A percentile compares a stretch with the other conserved stretches of the same genome.
Conservation (phyloP, 2,888 invertebrate species). For the Crepidodera aurea region DNA sequence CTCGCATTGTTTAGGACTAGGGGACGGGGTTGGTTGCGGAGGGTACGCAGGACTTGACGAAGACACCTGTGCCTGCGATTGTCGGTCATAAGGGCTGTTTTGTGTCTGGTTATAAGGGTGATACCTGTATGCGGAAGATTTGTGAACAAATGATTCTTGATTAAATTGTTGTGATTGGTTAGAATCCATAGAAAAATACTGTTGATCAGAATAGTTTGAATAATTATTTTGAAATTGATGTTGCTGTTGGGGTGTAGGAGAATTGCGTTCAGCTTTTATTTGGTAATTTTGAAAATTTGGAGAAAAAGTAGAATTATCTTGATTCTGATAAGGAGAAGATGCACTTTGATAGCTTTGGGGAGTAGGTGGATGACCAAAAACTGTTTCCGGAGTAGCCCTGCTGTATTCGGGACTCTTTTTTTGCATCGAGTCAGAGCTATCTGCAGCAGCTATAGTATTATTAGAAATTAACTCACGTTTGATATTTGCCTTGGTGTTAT, state of each 20-base stretch:
- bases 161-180: constrained; percentile 57
- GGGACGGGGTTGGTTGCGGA: constrained; percentile 75
- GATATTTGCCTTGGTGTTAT: constrained; percentile 60
- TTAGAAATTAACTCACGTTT: constrained; percentile 67
- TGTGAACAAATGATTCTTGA: constrained; percentile 56
- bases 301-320: constrained; percentile 66
- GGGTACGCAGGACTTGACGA: constrained; percentile 67
- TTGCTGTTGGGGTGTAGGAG: constrained; percentile 55
- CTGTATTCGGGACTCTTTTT: constrained; percentile 68
- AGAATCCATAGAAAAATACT: constrained; percentile 54
- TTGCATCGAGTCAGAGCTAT: constrained; percentile 76
- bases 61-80: constrained; percentile 54
- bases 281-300: constrained; percentile 59
- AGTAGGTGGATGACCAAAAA: constrained; percentile 71
- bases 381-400: constrained; percentile 67
- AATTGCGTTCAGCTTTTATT: constrained; percentile 61
- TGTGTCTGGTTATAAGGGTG: constrained; percentile 61
- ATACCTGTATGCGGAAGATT: constrained; percentile 56
- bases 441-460: constrained; percentile 71
- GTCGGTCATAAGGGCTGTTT: constrained; percentile 62
- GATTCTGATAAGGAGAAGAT: constrained; percentile 72
- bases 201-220: constrained; percentile 47
- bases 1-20: constrained; percentile 81
- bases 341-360: constrained; percentile 73
- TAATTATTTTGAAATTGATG: constrained; percentile 48